Evolutionary conservation across 1,140 invertebrate genomes (phyloP).

Genomic region (Phortica variegata): DNA sequence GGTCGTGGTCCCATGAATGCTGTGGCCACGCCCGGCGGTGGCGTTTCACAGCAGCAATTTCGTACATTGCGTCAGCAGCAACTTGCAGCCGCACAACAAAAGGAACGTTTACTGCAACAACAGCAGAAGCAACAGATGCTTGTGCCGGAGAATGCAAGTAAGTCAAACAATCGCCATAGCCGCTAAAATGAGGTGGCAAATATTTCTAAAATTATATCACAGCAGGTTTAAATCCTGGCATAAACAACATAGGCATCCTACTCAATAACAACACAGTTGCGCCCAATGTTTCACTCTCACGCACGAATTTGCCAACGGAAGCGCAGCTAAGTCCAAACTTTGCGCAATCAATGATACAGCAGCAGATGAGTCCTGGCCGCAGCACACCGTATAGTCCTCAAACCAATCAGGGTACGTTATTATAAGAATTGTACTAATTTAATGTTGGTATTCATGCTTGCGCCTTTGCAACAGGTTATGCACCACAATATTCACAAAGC

Average conservation of each 20-base stretch:
- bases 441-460: neutral
- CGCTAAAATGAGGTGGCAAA: neutral
- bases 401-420: constrained; percentile 43
- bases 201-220: constrained; percentile 1
- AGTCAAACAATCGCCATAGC: constrained; percentile 15
- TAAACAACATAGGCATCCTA: constrained; percentile 76
- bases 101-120: constrained; percentile 66
- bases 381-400: constrained; percentile 52
- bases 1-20: constrained; percentile 46
- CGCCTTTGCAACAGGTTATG: constrained; percentile 33
- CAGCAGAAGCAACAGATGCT: constrained; percentile 72
- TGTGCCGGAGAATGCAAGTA: constrained; percentile 65
- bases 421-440: too few relatives aligned
- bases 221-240: constrained; percentile 62
- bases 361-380: constrained; percentile 52
- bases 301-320: constrained; percentile 69
- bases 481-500: constrained; percentile 39
- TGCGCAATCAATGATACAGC: constrained; percentile 52
- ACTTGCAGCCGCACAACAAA: constrained; percentile 58
- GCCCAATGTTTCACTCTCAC: constrained; percentile 74
- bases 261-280: constrained; percentile 78
- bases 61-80: constrained; percentile 44
- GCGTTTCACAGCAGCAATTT: constrained; percentile 48
- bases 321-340: constrained; percentile 72
- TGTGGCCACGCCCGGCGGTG: constrained; percentile 40